Conservation (phyloP, 2,113 vertebrate genomes). For the Odobenus rosmarus region DNA sequence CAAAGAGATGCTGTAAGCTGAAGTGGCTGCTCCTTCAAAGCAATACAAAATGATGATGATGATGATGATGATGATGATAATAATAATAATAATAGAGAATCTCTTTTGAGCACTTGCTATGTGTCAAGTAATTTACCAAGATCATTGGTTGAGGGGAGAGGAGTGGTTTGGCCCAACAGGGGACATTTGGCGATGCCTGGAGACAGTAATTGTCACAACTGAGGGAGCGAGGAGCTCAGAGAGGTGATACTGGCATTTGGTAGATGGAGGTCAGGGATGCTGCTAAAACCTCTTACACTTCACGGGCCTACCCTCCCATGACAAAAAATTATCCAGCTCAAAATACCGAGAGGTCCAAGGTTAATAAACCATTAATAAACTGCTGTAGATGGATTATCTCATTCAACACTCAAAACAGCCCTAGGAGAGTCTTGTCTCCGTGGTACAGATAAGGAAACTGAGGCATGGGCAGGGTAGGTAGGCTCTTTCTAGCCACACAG, state of each 20-base stretch:
- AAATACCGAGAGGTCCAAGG: neutral
- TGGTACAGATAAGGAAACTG: slow-evolving; percentile 24
- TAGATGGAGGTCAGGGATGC: neutral
- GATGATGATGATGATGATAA: too few species aligned
- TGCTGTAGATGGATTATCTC: neutral
- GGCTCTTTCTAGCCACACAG: neutral
- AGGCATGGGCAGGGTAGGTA: neutral
- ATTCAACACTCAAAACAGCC: neutral
- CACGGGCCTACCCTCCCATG: neutral
- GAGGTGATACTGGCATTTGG: neutral
- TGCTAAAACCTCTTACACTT: too few species aligned
- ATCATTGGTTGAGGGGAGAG: neutral
- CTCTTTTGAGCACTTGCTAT: neutral
- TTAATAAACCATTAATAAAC: neutral
- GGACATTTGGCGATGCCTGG: neutral
- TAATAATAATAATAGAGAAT: neutral
- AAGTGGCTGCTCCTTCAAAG: neutral
- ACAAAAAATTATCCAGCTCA: neutral
- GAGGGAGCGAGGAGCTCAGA: too few species aligned
- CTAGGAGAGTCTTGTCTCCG: neutral
- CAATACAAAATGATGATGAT: neutral
- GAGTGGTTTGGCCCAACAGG: neutral
- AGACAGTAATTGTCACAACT: neutral
- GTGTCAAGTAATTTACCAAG: neutral
- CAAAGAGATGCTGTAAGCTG: slow-evolving; percentile 1